Evolutionary conservation across 2,113 vertebrate species (phyloP), one percentile per base, ranked within the genome.

Genomic region (Nematolebias whitei): DNA sequence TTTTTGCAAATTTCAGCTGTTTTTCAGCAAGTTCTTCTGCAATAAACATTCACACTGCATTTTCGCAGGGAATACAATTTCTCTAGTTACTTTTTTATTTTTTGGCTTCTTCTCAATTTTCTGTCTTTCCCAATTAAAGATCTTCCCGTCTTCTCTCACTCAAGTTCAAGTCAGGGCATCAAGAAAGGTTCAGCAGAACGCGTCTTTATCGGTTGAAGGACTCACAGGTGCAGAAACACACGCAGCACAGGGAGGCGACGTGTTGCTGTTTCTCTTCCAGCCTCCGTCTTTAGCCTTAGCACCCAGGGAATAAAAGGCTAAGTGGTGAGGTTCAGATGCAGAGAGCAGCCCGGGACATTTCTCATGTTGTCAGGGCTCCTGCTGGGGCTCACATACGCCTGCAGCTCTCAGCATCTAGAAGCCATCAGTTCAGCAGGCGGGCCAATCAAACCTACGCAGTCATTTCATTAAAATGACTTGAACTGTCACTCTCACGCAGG

Each of bases 391-490:
- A 58, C 90, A 88, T 89, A 86, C 85, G 89, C 80, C 76, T 71
- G 41, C 81, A 75, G 78, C 87, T 79, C 76, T 74, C 76, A 74
- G 68, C 78, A 76, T 77, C 64, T 76, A 74, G 71, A 67, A 82
- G 77, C 73, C 74, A 80, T 89, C 90, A 85, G 68, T 82, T 50
- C 78, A 86, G 84, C 83, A 71, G 88, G 85, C 75, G 70, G 80
- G 55, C 87, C 84, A 90, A 92, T 93, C 91, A 90, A 88, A 87
- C 74, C 72, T 76, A 81, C 38, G 68, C 85, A 79, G 83, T 87
- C 87, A 84, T 78, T 88, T 86, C 82, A 59, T 52, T 60, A 71
- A 76, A 88, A 92, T 83, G 81, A 88, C 82, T 84, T 41, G 41
- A 82, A 74, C 83, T 84, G 90, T 85, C 90, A 90, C 51, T 89